Evolutionary conservation across 2,113 vertebrate genomes (phyloP).

Genomic region (Nycticorax nycticorax): DNA sequence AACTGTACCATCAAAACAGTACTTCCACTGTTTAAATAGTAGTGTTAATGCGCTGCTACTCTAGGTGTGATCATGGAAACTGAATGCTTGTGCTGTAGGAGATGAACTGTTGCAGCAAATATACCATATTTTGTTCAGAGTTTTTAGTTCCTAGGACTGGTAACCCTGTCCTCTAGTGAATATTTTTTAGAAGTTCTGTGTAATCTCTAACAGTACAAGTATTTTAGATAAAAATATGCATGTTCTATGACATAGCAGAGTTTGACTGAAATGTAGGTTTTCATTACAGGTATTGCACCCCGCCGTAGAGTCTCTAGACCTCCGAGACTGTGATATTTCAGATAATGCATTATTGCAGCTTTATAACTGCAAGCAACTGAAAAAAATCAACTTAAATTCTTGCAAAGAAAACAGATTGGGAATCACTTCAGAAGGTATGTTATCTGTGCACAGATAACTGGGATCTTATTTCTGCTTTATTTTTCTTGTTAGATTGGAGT

Average conservation of each 20-base stretch:
- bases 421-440: conserved; percentile 81
- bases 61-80: background rate
- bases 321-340: conserved; percentile 82
- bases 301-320: conserved; percentile 77
- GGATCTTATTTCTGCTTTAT: background rate
- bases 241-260: background rate
- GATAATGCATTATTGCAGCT: conserved; percentile 78
- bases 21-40: background rate
- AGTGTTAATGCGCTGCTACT: background rate
- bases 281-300: conserved; percentile 81
- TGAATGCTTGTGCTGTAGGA: background rate
- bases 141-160: background rate
- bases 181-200: background rate
- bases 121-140: background rate
- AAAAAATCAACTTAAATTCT: conserved; percentile 78
- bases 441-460: background rate
- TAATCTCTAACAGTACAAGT: background rate
- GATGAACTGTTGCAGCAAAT: background rate
- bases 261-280: conserved; percentile 5
- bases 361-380: conserved; percentile 77
- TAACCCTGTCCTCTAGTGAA: background rate
- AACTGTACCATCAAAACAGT: background rate
- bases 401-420: conserved; percentile 71
- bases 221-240: background rate
- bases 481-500: background rate